phyloP scores from a whole-genome alignment of 2,888 invertebrate genomes.

The Ischnura elegans region DNA sequence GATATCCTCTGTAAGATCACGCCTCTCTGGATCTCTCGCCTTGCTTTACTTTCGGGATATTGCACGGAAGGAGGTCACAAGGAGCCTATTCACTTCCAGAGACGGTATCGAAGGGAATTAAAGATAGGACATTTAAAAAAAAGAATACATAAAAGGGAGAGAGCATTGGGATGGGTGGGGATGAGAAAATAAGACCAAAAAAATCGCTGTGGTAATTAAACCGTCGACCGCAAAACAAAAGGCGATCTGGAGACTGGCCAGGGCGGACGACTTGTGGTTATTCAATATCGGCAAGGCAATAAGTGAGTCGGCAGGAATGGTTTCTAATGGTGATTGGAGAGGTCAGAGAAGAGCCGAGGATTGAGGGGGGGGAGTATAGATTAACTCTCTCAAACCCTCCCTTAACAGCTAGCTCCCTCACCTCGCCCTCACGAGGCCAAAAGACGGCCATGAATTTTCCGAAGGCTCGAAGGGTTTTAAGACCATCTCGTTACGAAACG shows the following conservation, averaged over 20 bases:
- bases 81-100: not conserved
- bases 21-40: too few species aligned
- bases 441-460: not conserved
- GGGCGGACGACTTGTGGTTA: not conserved
- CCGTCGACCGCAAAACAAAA: not conserved
- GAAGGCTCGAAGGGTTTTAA: not conserved
- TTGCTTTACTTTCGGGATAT: too few species aligned
- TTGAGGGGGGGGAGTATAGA: not conserved
- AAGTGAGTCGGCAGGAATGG: slow-evolving; percentile 10
- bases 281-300: not conserved
- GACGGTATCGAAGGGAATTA: not conserved
- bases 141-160: not conserved
- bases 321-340: not conserved
- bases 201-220: not conserved
- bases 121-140: not conserved
- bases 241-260: not conserved
- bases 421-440: not conserved
- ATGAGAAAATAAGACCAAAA: not conserved
- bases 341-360: too few species aligned
- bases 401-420: too few species aligned
- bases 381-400: too few species aligned
- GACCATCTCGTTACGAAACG: not conserved
- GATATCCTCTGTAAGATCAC: too few species aligned
- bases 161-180: not conserved
- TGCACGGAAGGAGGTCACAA: not conserved